Percentiles rank a stretch among this genome's conserved stretches.
Conservation (phyloP, 2,797 vertebrate species). For the Tragopan temminckii region DNA sequence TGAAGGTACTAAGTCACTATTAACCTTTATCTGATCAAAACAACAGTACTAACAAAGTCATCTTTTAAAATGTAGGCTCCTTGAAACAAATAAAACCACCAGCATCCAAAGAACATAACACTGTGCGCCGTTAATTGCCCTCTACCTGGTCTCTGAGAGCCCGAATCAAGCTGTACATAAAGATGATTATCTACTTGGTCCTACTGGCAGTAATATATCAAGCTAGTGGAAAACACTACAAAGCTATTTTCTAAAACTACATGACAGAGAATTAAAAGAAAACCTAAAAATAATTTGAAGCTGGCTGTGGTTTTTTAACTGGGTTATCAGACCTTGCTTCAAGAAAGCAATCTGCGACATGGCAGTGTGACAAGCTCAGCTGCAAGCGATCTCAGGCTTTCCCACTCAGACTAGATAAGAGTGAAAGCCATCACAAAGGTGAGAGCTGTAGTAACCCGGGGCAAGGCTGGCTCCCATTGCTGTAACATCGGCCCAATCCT, state of each 20-base stretch:
- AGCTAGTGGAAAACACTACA: neutral
- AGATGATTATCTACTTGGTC: neutral
- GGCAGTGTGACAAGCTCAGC: neutral
- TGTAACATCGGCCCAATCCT: neutral
- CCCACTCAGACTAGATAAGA: neutral
- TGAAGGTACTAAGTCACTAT: neutral
- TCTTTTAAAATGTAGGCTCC: neutral
- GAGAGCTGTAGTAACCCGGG: neutral
- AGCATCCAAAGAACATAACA: neutral
- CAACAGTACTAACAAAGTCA: neutral
- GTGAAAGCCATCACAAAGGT: neutral
- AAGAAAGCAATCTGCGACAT: neutral
- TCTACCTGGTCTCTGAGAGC: neutral
- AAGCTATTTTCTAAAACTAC: neutral
- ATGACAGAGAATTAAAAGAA: neutral
- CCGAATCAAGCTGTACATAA: neutral
- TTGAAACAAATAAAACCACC: neutral
- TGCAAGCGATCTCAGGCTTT: neutral
- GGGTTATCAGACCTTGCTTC: neutral
- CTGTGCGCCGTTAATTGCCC: neutral
- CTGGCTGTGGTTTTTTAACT: neutral
- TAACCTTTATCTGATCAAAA: neutral
- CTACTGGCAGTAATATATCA: neutral
- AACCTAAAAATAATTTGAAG: neutral
- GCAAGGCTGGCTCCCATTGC: neutral